A percentile compares a stretch with the other conserved stretches of the same genome.
Evolutionary conservation across 2,888 invertebrate species (phyloP).

Genomic region (Agrochola lychnidis): DNA sequence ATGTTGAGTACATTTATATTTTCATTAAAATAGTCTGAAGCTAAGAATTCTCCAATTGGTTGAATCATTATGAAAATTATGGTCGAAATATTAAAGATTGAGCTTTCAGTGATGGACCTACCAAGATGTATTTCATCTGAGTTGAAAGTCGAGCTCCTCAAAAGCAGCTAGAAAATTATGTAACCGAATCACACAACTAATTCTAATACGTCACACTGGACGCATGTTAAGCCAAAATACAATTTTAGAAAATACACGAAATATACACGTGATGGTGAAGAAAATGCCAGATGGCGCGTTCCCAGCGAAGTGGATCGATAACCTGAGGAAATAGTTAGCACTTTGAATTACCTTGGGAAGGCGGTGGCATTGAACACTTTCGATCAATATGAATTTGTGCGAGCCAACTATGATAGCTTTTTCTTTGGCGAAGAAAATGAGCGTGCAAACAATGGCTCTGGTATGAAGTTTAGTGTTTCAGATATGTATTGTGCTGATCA

Average conservation of each 20-base stretch:
- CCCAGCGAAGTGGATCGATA: slow-evolving; percentile 67
- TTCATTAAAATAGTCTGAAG: not conserved
- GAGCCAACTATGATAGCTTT: not conserved
- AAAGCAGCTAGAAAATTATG: slow-evolving; percentile 17
- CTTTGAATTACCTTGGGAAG: slow-evolving; percentile 52
- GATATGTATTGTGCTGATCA: not conserved
- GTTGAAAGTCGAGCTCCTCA: not conserved
- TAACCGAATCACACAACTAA: slow-evolving; percentile 16
- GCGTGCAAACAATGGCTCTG: slow-evolving; percentile 2
- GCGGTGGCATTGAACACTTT: slow-evolving; percentile 39
- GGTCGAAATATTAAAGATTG: not conserved
- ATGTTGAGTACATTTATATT: slow-evolving; percentile 13
- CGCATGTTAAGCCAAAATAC: slow-evolving; percentile 32
- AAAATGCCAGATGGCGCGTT: slow-evolving; percentile 62
- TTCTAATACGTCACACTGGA: not conserved
- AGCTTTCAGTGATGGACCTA: not conserved
- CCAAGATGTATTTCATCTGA: not conserved
- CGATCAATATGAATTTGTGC: slow-evolving; percentile 34
- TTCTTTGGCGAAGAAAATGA: slow-evolving; percentile 2
- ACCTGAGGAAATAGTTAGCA: slow-evolving; percentile 60
- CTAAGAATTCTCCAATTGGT: not conserved
- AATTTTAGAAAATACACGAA: slow-evolving; percentile 45
- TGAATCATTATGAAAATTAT: not conserved
- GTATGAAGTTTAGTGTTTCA: not conserved
- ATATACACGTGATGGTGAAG: slow-evolving; percentile 45